phyloP scores from a whole-genome alignment of 1,140 invertebrate genomes.

The Scaptomyza pallida region DNA sequence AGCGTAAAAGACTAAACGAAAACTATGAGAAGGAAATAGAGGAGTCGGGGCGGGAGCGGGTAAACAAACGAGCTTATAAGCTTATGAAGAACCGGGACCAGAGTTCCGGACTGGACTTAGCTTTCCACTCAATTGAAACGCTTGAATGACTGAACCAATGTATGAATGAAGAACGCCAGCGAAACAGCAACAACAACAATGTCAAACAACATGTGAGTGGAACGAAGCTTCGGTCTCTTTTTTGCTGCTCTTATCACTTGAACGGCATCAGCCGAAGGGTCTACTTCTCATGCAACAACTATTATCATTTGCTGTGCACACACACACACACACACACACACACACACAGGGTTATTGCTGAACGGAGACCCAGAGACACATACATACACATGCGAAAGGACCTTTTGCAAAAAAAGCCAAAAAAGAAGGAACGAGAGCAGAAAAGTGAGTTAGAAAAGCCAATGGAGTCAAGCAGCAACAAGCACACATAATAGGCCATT shows the following conservation, averaged over 20 bases:
- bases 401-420: slow-evolving; percentile 2
- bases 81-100: slow-evolving; percentile 43
- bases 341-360: slow-evolving; percentile 24
- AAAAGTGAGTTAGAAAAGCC: slow-evolving; percentile 56
- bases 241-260: slow-evolving; percentile 58
- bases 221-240: slow-evolving; percentile 27
- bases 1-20: slow-evolving; percentile 33
- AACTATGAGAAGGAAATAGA: slow-evolving; percentile 52
- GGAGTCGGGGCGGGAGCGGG: neutral
- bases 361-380: slow-evolving; percentile 32
- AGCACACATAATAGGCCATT: slow-evolving; percentile 71
- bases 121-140: slow-evolving; percentile 72
- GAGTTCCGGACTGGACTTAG: slow-evolving; percentile 26
- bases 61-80: slow-evolving; percentile 65
- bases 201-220: slow-evolving; percentile 22
- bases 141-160: slow-evolving; percentile 63
- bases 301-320: slow-evolving; percentile 58
- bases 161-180: slow-evolving; percentile 53
- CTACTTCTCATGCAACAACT: slow-evolving; percentile 44
- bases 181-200: slow-evolving; percentile 38
- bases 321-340: slow-evolving; percentile 16
- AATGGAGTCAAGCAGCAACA: slow-evolving; percentile 64
- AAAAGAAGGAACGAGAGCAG: slow-evolving; percentile 22
- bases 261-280: slow-evolving; percentile 35
- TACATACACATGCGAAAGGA: slow-evolving; percentile 30